Percentiles rank a stretch among this genome's conserved stretches.
Conservation (phyloP, 2,888 invertebrate genomes). For the Cryptus armator region DNA sequence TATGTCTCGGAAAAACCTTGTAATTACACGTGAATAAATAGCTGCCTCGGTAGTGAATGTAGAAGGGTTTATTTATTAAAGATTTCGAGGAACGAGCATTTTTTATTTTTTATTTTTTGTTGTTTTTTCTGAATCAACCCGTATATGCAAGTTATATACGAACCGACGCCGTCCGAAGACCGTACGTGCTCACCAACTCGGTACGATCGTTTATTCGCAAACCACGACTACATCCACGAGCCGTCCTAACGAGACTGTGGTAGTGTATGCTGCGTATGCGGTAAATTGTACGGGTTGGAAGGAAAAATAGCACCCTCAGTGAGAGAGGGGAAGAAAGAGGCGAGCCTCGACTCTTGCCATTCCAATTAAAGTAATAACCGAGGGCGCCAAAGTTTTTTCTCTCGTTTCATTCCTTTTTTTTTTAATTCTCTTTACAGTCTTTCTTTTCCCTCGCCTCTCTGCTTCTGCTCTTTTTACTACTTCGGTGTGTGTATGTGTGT, state of each 20-base stretch:
- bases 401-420: background rate
- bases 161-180: conserved; percentile 8
- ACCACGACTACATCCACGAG: conserved; percentile 28
- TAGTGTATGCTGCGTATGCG: conserved; percentile 17
- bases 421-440: background rate
- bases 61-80: no score
- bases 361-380: conserved; percentile 51
- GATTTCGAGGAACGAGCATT: no score
- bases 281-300: conserved; percentile 39
- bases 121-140: background rate
- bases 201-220: conserved; percentile 35
- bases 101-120: conserved; percentile 2
- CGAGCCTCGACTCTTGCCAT: conserved; percentile 39
- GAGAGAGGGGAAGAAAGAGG: conserved; percentile 13
- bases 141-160: conserved; percentile 19
- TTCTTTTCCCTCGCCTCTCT: background rate
- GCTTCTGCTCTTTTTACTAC: conserved; percentile 3
- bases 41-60: background rate
- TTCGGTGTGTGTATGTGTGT: background rate
- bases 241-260: background rate
- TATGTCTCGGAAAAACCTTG: background rate
- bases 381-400: conserved; percentile 15
- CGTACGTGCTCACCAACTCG: conserved; percentile 34
- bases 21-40: background rate
- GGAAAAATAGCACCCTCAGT: conserved; percentile 38